Conservation (phyloP, 1,140 invertebrate species). For the Ostrea edulis region DNA sequence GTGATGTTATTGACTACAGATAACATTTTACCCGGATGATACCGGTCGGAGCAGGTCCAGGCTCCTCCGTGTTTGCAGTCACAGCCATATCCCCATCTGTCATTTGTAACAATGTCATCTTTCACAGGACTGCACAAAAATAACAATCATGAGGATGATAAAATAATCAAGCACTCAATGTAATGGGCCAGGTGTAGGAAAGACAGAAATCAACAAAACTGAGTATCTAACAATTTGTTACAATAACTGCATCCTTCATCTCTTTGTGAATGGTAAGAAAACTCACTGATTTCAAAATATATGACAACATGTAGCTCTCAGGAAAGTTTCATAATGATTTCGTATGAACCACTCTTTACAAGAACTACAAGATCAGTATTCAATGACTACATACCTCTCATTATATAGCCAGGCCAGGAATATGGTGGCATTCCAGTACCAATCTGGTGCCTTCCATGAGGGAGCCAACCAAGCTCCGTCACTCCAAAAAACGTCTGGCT, state of each 20-base stretch:
- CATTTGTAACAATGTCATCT: constrained; percentile 92
- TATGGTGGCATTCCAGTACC: constrained; percentile 85
- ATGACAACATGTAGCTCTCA: too few relatives aligned
- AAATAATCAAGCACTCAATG: not conserved
- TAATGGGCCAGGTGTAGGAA: not conserved
- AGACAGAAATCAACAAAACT: too few relatives aligned
- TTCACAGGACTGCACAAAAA: constrained; percentile 86
- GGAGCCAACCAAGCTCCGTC: constrained; percentile 84
- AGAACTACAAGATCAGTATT: too few relatives aligned
- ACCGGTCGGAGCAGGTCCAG: constrained; percentile 89
- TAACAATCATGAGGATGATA: not conserved
- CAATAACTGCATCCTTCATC: too few relatives aligned
- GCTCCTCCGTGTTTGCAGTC: constrained; percentile 93
- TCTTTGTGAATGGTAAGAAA: too few relatives aligned
- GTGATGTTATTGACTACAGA: too few relatives aligned
- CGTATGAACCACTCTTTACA: too few relatives aligned
- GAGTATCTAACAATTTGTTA: too few relatives aligned
- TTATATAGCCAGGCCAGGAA: constrained; percentile 93
- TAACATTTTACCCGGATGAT: constrained; percentile 85
- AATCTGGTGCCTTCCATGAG: constrained; percentile 54
- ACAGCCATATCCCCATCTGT: constrained; percentile 89
- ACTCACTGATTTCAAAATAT: too few relatives aligned
- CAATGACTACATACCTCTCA: not conserved
- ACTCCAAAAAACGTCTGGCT: constrained; percentile 96
- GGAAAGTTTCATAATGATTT: too few relatives aligned